Conservation (phyloP, 2,113 vertebrate species). For the Papio anubis region DNA sequence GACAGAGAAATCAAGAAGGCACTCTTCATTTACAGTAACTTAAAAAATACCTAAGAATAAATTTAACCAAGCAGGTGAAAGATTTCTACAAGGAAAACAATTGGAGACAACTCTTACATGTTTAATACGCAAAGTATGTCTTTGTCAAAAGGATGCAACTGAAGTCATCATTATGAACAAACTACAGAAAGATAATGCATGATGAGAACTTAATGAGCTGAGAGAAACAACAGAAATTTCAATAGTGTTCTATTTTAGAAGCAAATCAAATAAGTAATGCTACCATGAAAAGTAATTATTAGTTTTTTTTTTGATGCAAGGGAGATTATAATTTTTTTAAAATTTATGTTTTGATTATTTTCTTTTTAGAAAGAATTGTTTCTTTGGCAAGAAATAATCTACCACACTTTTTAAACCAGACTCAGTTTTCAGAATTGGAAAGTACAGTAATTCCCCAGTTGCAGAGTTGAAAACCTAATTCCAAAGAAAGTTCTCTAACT, state of each 20-base stretch:
- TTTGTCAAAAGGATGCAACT: constrained; percentile 35
- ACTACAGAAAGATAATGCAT: not conserved
- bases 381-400: not conserved
- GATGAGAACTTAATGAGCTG: not conserved
- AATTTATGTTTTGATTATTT: not conserved
- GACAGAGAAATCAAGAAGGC: no score
- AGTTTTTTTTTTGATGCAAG: constrained; percentile 30
- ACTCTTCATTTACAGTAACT: no score
- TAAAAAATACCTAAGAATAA: no score
- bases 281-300: not conserved
- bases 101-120: not conserved
- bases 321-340: not conserved
- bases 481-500: constrained; percentile 12
- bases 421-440: constrained; percentile 34
- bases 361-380: not conserved
- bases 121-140: not conserved
- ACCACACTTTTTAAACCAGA: not conserved
- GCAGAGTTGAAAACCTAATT: not conserved
- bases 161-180: not conserved
- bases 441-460: not conserved
- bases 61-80: no score
- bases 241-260: constrained; percentile 26
- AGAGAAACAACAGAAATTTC: constrained; percentile 18
- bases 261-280: constrained; percentile 33
- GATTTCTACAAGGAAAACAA: not conserved